Base-by-base conservation (phyloP, 1,140 invertebrate species). In the Bombus pascuorum region DNA sequence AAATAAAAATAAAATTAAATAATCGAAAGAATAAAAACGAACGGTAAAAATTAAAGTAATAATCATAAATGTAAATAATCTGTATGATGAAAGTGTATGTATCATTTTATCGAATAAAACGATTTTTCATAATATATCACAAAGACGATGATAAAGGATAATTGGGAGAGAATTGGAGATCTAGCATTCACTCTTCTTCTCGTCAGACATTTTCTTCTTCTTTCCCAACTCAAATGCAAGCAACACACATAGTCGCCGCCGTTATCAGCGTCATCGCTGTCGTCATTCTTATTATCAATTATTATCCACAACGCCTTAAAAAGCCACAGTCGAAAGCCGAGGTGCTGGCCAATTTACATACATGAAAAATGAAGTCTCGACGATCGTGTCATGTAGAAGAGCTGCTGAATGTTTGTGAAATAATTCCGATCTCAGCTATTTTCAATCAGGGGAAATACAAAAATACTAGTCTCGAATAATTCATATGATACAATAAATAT, bases 121-220 rank as follows among this genome's bases (percentile, higher is more conserved):
- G 42, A 72, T 72, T 34, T 73, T 22, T 37, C 28, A 8, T 18
- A 37, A 70, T 10, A 39, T 65, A 15, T 37, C 22, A 62, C 6
- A 44, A 25, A 74, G 32, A 82, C 25, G 57, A 80, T 37, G 83
- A 71, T 62, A 39, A 25, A 47, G 66, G 66, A 70, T 57, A 66
- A 66, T 65, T 37, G 53, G 76, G 76, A 39, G 6, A 80, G 57
- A 80, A 78, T 70, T 44, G 74, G 74, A 75, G 74, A 75, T 76
- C 57, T 42, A 66, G 34, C 81, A 72, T 66, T 62, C 83, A 73
- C 53, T 80, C 83, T 79, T 71, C 68, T 85, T 77, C 74, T 84
- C 83, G 83, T 85, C 83, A 85, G 83, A 72, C 83, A 85, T 85
- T 85, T 80, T 62, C 68, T 85, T 80, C 66, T 80, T 71, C 76